Evolutionary conservation across 2,113 vertebrate genomes (phyloP).

Genomic region (Numenius arquata): DNA sequence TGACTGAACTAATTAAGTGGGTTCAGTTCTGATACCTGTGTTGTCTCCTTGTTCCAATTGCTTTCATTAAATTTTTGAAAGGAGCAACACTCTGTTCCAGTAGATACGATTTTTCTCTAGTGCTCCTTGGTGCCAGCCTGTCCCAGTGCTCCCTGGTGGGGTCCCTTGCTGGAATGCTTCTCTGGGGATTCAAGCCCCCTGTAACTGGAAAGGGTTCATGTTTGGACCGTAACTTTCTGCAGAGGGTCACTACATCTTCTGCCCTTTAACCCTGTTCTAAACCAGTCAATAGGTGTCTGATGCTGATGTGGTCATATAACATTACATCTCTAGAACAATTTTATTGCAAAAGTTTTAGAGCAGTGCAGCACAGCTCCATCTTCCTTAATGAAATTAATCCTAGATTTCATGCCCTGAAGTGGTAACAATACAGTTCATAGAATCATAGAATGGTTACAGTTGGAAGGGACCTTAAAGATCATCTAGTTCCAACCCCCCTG

Average conservation of each 20-base stretch:
- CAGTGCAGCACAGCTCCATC: neutral
- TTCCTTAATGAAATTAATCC: neutral
- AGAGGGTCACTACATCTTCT: neutral
- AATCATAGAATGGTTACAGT: neutral
- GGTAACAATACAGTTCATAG: neutral
- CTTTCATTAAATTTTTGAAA: neutral
- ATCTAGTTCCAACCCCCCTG: neutral
- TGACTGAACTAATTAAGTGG: neutral
- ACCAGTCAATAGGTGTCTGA: neutral
- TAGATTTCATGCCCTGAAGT: neutral
- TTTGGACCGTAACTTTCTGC: neutral
- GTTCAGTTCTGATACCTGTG: neutral
- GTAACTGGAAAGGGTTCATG: neutral
- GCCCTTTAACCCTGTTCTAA: neutral
- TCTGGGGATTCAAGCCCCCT: neutral
- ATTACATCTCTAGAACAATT: neutral
- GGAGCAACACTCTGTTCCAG: neutral
- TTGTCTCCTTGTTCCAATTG: neutral
- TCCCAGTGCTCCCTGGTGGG: neutral
- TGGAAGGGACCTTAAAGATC: neutral
- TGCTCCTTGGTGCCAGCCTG: neutral
- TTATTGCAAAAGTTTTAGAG: neutral
- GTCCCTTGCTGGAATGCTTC: neutral
- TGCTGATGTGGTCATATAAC: rapidly evolving
- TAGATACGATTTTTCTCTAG: neutral